These are phyloP conservation scores for Meloidogyne chitwoodi DNA, from an alignment of 1,140 invertebrate species.

Conservation along the genomic window DNA sequence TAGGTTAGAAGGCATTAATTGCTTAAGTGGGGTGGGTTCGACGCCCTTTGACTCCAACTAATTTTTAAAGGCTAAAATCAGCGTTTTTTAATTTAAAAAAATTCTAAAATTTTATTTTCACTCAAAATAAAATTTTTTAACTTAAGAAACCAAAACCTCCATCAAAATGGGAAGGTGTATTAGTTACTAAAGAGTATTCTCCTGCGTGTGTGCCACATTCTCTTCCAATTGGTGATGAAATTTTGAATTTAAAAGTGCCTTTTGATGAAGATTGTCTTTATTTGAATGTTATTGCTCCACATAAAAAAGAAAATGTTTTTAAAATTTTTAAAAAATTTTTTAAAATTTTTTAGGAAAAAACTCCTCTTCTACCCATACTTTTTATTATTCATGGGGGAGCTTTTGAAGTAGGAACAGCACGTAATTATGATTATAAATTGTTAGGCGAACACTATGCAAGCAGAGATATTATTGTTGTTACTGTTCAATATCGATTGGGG, in stretches of 20 bases:
- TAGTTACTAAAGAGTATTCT: slow-evolving; percentile 7
- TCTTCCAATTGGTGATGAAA: not conserved
- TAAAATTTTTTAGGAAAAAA: not conserved
- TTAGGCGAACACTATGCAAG: slow-evolving; percentile 18
- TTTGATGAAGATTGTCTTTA: slow-evolving; percentile 40
- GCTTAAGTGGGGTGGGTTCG: no score
- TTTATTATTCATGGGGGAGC: slow-evolving; percentile 51
- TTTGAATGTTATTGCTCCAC: slow-evolving; percentile 30
- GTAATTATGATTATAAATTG: not conserved
- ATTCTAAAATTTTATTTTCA: not conserved
- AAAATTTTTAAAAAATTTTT: not conserved
- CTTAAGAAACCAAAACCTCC: slow-evolving; percentile 35
- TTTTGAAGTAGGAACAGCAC: slow-evolving; percentile 26
- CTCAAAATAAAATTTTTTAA: not conserved
- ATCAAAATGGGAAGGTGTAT: slow-evolving; percentile 27
- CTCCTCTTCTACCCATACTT: slow-evolving; percentile 40
- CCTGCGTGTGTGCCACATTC: slow-evolving; percentile 33
- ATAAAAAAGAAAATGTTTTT: not conserved
- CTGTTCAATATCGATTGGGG: slow-evolving; percentile 37
- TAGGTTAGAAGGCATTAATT: not conserved
- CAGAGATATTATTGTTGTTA: slow-evolving; percentile 24
- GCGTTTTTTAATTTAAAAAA: not conserved
- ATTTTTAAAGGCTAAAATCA: not conserved
- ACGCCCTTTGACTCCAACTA: no score
- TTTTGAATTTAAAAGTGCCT: not conserved